phyloP scores from a whole-genome alignment of 2,113 vertebrate genomes.

The Pituophis catenifer region DNA sequence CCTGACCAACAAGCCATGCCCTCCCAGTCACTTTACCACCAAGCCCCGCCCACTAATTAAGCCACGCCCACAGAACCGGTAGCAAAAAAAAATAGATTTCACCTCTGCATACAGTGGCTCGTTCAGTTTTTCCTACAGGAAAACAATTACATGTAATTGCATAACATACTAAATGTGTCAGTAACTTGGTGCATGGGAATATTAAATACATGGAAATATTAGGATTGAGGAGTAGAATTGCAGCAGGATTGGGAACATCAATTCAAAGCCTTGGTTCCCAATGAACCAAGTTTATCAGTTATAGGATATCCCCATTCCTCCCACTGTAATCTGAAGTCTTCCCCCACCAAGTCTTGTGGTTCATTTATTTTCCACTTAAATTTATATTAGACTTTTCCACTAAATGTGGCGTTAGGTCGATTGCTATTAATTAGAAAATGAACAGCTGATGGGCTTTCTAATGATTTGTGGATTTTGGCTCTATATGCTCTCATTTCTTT shows the following conservation, averaged over 20 bases:
- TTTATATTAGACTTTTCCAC: background rate
- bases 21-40: too few species aligned
- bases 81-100: too few species aligned
- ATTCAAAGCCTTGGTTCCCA: background rate
- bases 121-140: background rate
- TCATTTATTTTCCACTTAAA: background rate
- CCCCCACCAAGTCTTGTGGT: background rate
- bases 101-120: background rate
- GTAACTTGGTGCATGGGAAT: background rate
- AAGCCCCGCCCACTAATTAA: too few species aligned
- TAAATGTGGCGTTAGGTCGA: background rate
- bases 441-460: background rate
- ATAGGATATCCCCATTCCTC: background rate
- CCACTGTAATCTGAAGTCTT: background rate
- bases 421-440: background rate
- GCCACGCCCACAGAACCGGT: too few species aligned
- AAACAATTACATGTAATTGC: background rate
- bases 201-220: background rate
- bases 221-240: background rate
- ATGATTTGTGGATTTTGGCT: constrained; percentile 15
- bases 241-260: background rate
- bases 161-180: background rate
- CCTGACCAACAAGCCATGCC: too few species aligned
- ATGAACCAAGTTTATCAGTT: background rate
- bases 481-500: constrained; percentile 49